Conservation (phyloP, 2,113 vertebrate genomes). For the Malaclemys terrapin region DNA sequence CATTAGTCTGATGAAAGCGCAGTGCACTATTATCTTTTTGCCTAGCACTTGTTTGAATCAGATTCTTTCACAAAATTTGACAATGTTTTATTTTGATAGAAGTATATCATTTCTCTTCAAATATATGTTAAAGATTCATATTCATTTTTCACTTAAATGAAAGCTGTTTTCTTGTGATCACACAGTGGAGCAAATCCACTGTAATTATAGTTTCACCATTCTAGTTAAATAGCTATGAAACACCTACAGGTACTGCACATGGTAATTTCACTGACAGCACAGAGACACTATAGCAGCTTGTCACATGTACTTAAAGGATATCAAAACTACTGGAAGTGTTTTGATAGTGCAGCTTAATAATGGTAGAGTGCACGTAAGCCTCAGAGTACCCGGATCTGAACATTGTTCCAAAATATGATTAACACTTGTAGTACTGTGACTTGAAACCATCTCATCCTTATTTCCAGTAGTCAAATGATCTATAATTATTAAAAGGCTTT, state of each 20-base stretch:
- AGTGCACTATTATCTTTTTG: background rate
- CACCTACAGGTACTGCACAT: background rate
- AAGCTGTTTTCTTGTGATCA: constrained; percentile 1
- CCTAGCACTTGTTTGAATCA: background rate
- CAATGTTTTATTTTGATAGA: constrained; percentile 7
- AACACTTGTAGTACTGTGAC: background rate
- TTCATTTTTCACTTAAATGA: background rate
- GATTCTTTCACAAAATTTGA: background rate
- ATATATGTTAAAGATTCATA: background rate
- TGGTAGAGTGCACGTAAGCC: background rate
- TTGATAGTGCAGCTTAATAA: background rate
- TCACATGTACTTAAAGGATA: background rate
- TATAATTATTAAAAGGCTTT: background rate
- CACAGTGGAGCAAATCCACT: background rate
- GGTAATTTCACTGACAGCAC: background rate
- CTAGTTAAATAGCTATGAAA: constrained; percentile 4
- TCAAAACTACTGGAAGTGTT: background rate
- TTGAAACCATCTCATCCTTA: background rate
- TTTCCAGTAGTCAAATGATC: background rate
- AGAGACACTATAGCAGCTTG: background rate
- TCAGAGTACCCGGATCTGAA: background rate
- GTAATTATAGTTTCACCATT: background rate
- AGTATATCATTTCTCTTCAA: background rate
- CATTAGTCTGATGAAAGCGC: background rate
- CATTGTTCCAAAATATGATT: background rate